Conservation (phyloP, 2,113 vertebrate species). For the Cygnus buccinator region DNA sequence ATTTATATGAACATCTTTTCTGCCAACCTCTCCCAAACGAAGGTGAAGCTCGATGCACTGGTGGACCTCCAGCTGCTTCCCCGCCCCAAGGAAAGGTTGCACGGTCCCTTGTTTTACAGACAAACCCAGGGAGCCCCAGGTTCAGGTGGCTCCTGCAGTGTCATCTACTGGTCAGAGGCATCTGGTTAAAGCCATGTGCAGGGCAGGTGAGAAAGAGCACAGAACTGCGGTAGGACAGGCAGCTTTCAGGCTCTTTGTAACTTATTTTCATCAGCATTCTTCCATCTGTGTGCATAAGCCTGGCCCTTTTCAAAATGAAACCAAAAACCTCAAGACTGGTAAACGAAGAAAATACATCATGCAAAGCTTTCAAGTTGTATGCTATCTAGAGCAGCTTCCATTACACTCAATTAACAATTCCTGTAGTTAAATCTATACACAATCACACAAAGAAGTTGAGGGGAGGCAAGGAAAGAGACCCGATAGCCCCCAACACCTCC, state of each 20-base stretch:
- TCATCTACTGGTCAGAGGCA: rapidly evolving
- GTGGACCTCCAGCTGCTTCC: neutral
- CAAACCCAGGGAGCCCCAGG: neutral
- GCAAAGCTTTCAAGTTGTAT: neutral
- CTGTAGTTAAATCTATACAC: neutral
- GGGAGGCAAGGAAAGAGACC: neutral
- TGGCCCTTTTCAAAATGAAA: neutral
- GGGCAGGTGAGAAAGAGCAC: neutral
- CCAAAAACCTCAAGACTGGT: neutral
- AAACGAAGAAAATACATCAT: neutral
- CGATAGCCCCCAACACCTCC: neutral
- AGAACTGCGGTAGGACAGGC: neutral
- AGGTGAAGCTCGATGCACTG: rapidly evolving
- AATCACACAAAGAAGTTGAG: neutral
- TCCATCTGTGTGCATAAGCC: neutral
- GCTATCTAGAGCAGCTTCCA: neutral
- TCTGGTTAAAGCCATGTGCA: neutral
- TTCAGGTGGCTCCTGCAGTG: neutral
- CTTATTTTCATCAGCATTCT: neutral
- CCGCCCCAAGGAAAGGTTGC: neutral
- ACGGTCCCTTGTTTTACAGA: neutral
- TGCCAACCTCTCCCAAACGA: neutral
- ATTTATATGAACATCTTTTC: neutral
- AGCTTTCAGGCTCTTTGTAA: neutral
- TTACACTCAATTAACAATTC: neutral